Percentiles rank a stretch among this genome's conserved stretches.
These are phyloP conservation scores for Spisula solida DNA, from an alignment of 2,888 invertebrate genomes.

Conservation along the genomic window DNA sequence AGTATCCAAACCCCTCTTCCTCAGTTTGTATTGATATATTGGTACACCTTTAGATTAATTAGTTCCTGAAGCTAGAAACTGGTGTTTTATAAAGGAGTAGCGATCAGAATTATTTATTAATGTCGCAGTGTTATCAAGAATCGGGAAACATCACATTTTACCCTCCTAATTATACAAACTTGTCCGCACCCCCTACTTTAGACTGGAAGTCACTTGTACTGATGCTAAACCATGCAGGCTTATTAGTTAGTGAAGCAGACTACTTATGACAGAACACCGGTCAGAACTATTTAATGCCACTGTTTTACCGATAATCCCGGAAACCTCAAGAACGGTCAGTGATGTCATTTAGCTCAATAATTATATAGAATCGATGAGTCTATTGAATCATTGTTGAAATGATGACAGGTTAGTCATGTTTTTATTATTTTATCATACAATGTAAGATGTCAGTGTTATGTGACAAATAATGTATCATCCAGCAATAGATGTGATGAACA, in stretches of 20 bases:
- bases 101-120: too few species aligned
- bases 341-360: not conserved
- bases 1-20: too few species aligned
- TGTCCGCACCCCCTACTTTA: not conserved
- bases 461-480: not conserved
- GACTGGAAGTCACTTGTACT: not conserved
- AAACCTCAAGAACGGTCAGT: not conserved
- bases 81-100: not conserved
- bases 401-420: not conserved
- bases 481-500: not conserved
- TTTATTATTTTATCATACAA: not conserved
- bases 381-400: not conserved
- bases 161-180: not conserved
- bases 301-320: not conserved
- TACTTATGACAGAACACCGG: not conserved
- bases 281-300: not conserved
- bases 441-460: slow-evolving; percentile 4
- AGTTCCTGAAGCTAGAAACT: too few species aligned
- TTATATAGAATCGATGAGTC: not conserved
- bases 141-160: not conserved
- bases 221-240: not conserved
- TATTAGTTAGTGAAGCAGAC: too few species aligned
- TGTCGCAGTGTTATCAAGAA: too few species aligned
- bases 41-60: too few species aligned
- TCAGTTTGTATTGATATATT: too few species aligned